Conservation (phyloP, 2,797 vertebrate genomes). For the Phoeniculus purpureus region DNA sequence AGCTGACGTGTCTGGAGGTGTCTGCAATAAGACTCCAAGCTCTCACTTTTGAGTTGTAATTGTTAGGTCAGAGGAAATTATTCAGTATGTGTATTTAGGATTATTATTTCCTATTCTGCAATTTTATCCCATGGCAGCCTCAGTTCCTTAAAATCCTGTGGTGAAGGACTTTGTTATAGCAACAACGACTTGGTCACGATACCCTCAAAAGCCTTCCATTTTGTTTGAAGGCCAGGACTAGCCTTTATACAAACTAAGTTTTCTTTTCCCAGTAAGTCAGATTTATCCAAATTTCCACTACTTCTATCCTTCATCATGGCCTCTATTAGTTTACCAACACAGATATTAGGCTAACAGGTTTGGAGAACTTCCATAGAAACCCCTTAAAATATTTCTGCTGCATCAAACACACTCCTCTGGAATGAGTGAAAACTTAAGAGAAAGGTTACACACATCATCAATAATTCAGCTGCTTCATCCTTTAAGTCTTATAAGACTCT, state of each 20-base stretch:
- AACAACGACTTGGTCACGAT: neutral
- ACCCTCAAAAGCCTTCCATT: neutral
- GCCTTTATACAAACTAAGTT: neutral
- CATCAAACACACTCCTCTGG: neutral
- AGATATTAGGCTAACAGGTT: neutral
- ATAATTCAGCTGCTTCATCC: neutral
- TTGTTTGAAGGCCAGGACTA: neutral
- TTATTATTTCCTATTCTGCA: no score
- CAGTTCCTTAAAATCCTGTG: neutral
- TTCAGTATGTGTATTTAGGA: neutral
- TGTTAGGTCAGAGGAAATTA: neutral
- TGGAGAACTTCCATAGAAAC: neutral
- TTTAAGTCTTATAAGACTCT: slow-evolving; percentile 3
- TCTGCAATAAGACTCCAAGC: neutral
- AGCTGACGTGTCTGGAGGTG: neutral
- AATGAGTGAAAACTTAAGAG: neutral
- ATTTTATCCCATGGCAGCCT: neutral
- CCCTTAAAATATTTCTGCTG: neutral
- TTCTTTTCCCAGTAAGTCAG: neutral
- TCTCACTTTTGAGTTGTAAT: neutral
- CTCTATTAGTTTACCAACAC: neutral
- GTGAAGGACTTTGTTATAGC: neutral
- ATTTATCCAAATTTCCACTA: neutral
- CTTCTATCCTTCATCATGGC: neutral
- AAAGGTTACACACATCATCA: neutral